Base-by-base conservation (phyloP, 1,140 invertebrate species). In the Brachionus manjavacas region DNA sequence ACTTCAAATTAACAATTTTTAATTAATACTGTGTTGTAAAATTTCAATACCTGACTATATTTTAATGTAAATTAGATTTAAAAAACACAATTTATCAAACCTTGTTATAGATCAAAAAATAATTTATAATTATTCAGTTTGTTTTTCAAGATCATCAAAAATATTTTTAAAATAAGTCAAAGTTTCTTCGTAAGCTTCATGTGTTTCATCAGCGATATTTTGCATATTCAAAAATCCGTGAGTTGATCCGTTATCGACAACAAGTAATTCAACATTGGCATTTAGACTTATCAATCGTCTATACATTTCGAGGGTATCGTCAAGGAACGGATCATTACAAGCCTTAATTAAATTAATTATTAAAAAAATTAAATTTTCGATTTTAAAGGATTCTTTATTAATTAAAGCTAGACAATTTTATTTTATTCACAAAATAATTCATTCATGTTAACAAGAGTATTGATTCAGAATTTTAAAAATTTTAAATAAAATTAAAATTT, bases 271-370 rank as follows among this genome's bases (percentile, higher is more conserved):
- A 11, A 96, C 93, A n/a, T 92, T 89, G 83, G 93, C 93, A 31
- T 93, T 93, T 0, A 97, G 89, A 11, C 88, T 88, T 86, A 93
- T 93, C 16, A 99, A 90, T 86, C 94, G 94, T 87, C 94, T 95
- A 1, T 94, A 95, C 91, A 99, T 97, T 92, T 94, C 94, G 11
- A 99, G 93, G 85, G 95, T 95, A 88, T 99, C 97, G 90, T 99
- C 97, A 11, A 99, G 90, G 85, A 96, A 95, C 9, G 96, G 96
- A 91, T 99, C 97, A 87, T 70, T 84, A 55, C 79, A 81, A 64
- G 35, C 79, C 79, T 81, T 70, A 70, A n/a, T 31, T 31, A 60
- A 23, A 20, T 7, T 20, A 14, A 46, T 46, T 46, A 20, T 60
- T 52, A 52, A 14, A n/a, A 52, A 6, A 3, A 3, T 0, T 2